Conservation (phyloP, 2,888 invertebrate genomes). For the Caenorhabditis angaria region DNA sequence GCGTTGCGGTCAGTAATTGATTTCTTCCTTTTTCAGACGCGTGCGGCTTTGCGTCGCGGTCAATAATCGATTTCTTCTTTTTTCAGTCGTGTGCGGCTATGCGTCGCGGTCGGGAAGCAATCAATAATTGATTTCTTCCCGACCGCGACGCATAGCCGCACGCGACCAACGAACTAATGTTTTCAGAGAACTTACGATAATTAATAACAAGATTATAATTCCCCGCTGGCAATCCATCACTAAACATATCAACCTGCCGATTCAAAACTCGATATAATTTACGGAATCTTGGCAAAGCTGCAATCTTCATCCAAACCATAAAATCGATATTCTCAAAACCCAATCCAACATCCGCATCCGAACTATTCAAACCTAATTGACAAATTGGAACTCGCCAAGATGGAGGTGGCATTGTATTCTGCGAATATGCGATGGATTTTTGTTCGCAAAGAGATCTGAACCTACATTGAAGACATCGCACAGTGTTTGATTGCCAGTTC, state of each 20-base stretch:
- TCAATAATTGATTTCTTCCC: no score
- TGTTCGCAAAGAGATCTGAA: background rate
- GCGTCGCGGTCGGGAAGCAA: no score
- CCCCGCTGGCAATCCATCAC: constrained; percentile 76
- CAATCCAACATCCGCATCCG: constrained; percentile 21
- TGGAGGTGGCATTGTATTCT: constrained; percentile 78
- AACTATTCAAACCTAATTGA: constrained; percentile 79
- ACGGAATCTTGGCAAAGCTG: constrained; percentile 89
- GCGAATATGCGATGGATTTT: constrained; percentile 12
- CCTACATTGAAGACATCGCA: constrained; percentile 69
- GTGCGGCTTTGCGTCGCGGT: no score
- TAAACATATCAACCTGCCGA: constrained; percentile 74
- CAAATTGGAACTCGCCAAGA: constrained; percentile 85
- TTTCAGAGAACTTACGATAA: constrained; percentile 66
- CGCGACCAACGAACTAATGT: no score
- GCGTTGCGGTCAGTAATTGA: no score
- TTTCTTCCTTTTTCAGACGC: no score
- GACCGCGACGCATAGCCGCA: no score
- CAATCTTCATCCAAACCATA: constrained; percentile 99
- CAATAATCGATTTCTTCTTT: no score
- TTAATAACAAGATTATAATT: constrained; percentile 72
- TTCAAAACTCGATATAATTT: constrained; percentile 90
- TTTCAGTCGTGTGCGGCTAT: no score
- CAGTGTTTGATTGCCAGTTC: constrained; percentile 57
- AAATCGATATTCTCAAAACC: constrained; percentile 96